Evolutionary conservation across 2,797 vertebrate genomes (phyloP), one percentile per base, ranked within the genome.

Genomic region (Acanthurus lineatus): DNA sequence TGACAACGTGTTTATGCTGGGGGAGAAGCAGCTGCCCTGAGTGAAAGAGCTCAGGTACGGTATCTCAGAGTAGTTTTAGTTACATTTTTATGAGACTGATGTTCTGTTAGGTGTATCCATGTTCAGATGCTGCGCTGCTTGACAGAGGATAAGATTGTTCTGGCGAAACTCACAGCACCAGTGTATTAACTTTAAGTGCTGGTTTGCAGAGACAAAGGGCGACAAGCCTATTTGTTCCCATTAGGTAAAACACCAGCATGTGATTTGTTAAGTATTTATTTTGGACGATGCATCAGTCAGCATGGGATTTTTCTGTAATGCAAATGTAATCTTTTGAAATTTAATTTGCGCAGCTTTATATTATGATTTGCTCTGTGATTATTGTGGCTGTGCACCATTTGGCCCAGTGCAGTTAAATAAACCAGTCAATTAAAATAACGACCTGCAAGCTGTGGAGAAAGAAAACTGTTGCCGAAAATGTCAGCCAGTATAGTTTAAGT

Each of bases 1-100:
- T 25, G 25, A 67, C 81, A 68, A 73, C 52, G 71, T 70, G 8
- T 65, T 67, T 19, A 22, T 49, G 59, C 59, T 71, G 67, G 71
- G 14, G 2, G 59, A 63, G 47, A 51, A 35, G 79, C 35, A 76
- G 71, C 58, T 59, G 57, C 10, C 14, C 5, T 11, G 3, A 15
- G 28, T 10, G 20, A 10, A 64, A 25, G 59, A 68, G 32, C 63
- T 65, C 11, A 59, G 19, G 44, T 38, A 28, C 0, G 2, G 12
- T 16, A 45, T 60, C 47, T 59, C 8, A 47, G 40, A 11, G 16
- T 6, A 40, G 28, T 57, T 32, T 0, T 14, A 22, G 19, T 19
- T 15, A 15, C 28, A 40, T 2, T 11, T 10, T 22, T 20, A 10
- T 28, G n/a, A 52, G 5, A 20, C 0, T 62, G n/a, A 49, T n/a